Percentiles rank a stretch among this genome's conserved stretches.
Conservation (phyloP, 2,113 vertebrate genomes). For the Thryonomys swinderianus region DNA sequence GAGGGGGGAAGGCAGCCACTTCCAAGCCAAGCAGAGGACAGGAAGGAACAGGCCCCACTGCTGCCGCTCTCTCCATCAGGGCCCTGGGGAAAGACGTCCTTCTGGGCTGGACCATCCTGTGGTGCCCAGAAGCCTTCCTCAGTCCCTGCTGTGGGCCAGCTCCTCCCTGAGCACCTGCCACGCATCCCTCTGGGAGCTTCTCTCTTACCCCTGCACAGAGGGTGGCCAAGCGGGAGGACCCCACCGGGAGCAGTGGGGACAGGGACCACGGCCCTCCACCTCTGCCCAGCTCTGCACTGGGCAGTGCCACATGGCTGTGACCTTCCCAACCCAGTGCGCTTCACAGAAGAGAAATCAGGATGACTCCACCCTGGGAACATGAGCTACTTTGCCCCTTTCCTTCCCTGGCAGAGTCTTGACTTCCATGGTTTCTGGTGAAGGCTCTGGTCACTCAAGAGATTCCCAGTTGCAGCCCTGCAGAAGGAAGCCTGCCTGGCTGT, state of each 20-base stretch:
- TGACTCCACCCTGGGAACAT: rapidly evolving
- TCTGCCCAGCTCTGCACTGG: background rate
- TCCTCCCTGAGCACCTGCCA: background rate
- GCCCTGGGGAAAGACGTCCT: no score
- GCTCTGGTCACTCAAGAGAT: background rate
- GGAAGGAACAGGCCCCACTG: background rate
- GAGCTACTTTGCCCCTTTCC: no score
- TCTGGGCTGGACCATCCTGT: no score
- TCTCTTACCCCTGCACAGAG: background rate
- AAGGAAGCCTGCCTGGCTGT: background rate
- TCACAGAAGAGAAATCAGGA: background rate
- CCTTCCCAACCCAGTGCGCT: background rate
- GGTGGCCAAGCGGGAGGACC: background rate
- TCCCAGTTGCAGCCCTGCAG: no score
- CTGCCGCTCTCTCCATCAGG: no score
- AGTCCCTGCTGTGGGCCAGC: background rate
- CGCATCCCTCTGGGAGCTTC: background rate
- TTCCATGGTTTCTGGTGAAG: background rate
- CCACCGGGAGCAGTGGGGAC: background rate
- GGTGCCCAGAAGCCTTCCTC: no score
- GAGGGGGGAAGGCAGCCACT: no score
- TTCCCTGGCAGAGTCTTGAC: background rate
- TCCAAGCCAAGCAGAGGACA: no score
- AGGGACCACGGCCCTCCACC: background rate
- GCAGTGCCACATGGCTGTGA: background rate